Conservation (phyloP, 2,113 vertebrate genomes). For the Vidua macroura region DNA sequence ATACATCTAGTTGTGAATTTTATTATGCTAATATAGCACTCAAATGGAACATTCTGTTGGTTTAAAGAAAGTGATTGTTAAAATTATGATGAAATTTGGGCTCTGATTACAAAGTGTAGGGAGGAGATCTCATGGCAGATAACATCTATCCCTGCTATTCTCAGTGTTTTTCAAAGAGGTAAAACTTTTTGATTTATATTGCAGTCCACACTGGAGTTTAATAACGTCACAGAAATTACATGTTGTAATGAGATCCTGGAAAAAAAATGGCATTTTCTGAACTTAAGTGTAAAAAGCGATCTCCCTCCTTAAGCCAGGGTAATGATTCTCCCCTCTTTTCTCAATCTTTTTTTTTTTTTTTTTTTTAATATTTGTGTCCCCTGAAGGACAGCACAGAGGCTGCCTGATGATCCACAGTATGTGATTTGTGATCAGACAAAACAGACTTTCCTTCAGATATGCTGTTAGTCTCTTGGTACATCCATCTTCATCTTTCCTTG, state of each 20-base stretch:
- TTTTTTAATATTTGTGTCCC: neutral
- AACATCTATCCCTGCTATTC: neutral
- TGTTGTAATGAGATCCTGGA: neutral
- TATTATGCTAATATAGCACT: rapidly evolving
- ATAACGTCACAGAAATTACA: neutral
- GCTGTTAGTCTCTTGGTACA: neutral
- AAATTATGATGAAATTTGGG: neutral
- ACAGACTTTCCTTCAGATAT: neutral
- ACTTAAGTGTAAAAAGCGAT: neutral
- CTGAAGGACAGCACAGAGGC: neutral
- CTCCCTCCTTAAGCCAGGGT: neutral
- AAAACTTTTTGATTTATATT: neutral
- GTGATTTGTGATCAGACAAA: neutral
- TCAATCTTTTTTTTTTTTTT: neutral
- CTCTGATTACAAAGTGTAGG: neutral
- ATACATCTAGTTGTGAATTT: neutral
- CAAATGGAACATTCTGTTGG: neutral
- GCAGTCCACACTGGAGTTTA: neutral
- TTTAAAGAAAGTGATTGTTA: neutral
- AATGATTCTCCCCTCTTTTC: neutral
- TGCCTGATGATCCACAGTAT: neutral
- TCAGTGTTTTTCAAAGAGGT: neutral
- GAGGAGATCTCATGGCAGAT: neutral
- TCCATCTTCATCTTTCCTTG: neutral
- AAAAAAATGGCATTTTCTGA: neutral